Evolutionary conservation across 2,797 vertebrate species (phyloP).

Genomic region (Enteromius anoplus): DNA sequence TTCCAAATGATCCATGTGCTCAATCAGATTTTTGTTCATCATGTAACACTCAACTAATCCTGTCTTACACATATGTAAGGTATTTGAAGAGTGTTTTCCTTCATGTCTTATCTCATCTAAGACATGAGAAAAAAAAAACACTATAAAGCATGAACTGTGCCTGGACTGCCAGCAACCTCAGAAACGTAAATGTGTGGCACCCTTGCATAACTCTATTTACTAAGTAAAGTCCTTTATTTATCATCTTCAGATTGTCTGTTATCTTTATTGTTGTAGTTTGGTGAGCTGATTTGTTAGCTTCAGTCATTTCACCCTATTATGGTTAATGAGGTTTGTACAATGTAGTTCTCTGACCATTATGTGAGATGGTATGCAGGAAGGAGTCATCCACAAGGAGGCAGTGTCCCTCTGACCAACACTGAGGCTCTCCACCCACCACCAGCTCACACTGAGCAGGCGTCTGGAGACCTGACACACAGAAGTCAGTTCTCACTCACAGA

Average conservation of each 20-base stretch:
- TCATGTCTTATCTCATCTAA: neutral
- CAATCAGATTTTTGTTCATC: neutral
- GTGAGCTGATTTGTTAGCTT: neutral
- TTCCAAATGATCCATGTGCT: neutral
- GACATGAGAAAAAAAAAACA: no score
- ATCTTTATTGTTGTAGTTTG: neutral
- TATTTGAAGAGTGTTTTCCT: neutral
- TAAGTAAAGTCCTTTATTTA: no score
- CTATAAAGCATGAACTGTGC: no score
- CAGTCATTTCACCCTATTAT: neutral
- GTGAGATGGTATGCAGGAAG: slow-evolving; percentile 86
- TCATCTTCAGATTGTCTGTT: neutral
- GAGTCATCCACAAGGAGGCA: slow-evolving; percentile 90
- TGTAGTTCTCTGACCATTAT: slow-evolving; percentile 77
- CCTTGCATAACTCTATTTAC: neutral
- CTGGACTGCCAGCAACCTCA: no score
- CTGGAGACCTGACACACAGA: slow-evolving; percentile 78
- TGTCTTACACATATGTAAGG: neutral
- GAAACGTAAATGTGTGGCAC: neutral
- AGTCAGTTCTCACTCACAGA: neutral
- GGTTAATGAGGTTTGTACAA: neutral
- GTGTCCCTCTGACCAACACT: slow-evolving; percentile 91
- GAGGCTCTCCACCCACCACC: slow-evolving; percentile 89
- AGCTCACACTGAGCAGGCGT: slow-evolving; percentile 85
- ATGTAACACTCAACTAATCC: slow-evolving; percentile 7